Evolutionary conservation across 2,888 invertebrate genomes (phyloP).

Genomic region (Polylopha cassiicola): DNA sequence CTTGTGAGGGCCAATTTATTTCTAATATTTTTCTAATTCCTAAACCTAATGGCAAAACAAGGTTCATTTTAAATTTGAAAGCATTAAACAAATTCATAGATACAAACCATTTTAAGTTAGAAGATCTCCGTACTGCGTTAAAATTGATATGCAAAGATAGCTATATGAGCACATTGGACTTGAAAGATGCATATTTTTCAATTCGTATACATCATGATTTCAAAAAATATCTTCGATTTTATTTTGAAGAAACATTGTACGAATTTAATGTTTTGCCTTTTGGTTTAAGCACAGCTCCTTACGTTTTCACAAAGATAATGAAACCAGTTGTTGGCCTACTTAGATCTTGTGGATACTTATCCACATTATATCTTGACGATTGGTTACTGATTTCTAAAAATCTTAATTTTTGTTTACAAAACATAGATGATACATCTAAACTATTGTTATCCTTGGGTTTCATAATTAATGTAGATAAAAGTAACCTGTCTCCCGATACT

Average conservation of each 20-base stretch:
- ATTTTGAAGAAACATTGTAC: slow-evolving; percentile 7
- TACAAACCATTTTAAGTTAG: slow-evolving; percentile 8
- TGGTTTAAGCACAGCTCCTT: slow-evolving; percentile 13
- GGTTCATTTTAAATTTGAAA: slow-evolving; percentile 10
- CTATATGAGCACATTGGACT: slow-evolving; percentile 2
- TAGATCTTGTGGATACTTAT: slow-evolving; percentile 15
- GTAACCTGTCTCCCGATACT: slow-evolving; percentile 14
- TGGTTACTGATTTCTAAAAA: slow-evolving; percentile 7
- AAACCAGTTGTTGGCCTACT: slow-evolving; percentile 20
- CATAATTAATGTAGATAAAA: slow-evolving; percentile 26
- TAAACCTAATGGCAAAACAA: slow-evolving; percentile 7
- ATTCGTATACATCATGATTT: slow-evolving; percentile 5
- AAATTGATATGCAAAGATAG: background rate
- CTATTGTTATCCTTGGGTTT: slow-evolving; percentile 22
- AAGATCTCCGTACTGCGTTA: slow-evolving; percentile 6
- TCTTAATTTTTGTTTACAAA: slow-evolving; percentile 1
- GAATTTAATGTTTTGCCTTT: slow-evolving; percentile 18
- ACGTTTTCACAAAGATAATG: slow-evolving; percentile 16
- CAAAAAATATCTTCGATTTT: slow-evolving; percentile 15
- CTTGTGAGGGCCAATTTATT: slow-evolving; percentile 4
- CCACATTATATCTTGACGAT: slow-evolving; percentile 25
- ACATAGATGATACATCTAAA: slow-evolving; percentile 2
- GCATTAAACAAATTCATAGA: slow-evolving; percentile 5
- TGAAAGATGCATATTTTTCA: slow-evolving; percentile 14
- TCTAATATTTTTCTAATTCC: slow-evolving; percentile 6